These are phyloP conservation scores for Alouatta palliata DNA, from an alignment of 2,113 vertebrate genomes.

Conservation along the genomic window DNA sequence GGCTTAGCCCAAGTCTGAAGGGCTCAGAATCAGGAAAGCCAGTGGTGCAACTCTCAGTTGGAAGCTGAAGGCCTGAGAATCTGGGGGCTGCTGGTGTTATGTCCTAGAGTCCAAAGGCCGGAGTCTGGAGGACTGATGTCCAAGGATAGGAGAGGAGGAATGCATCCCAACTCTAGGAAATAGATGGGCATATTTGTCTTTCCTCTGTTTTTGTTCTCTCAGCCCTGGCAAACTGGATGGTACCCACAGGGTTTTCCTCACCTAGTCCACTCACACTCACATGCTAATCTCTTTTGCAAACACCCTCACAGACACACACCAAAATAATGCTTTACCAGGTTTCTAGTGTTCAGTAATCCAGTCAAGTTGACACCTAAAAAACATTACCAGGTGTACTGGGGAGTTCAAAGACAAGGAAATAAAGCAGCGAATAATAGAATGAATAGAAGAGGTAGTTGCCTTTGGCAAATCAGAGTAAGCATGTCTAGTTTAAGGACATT, in stretches of 20 bases:
- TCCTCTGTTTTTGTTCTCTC: neutral
- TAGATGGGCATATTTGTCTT: neutral
- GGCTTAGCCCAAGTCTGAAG: too few species aligned
- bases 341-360: neutral
- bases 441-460: neutral
- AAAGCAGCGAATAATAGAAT: neutral
- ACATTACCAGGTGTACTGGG: neutral
- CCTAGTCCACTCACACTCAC: neutral
- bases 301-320: neutral
- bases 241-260: neutral
- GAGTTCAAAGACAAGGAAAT: neutral
- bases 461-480: neutral
- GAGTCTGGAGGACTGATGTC: neutral
- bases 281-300: neutral
- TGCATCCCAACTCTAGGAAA: neutral
- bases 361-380: neutral
- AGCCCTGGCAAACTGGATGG: neutral
- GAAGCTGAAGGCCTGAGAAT: neutral
- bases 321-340: neutral
- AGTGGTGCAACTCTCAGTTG: neutral
- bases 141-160: neutral
- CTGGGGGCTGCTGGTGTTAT: neutral
- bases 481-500: neutral
- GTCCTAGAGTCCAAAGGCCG: neutral
- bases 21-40: neutral